Conservation (phyloP, 1,140 invertebrate genomes). For the Drosophila azteca region DNA sequence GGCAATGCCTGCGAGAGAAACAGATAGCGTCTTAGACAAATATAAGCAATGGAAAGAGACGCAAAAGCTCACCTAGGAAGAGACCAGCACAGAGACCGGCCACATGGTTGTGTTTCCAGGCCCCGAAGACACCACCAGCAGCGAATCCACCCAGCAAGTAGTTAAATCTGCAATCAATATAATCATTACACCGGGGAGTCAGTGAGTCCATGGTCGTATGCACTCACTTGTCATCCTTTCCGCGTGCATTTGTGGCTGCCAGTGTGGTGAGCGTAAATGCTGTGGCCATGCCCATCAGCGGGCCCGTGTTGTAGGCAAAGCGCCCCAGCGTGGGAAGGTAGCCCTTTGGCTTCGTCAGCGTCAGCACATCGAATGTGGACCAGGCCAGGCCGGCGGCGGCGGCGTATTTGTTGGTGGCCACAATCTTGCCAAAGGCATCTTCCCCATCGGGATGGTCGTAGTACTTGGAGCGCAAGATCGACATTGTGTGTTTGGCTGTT, state of each 20-base stretch:
- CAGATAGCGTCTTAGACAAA: conserved; percentile 54
- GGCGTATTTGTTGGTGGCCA: conserved; percentile 86
- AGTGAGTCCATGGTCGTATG: neutral
- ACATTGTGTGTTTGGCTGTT: conserved; percentile 56
- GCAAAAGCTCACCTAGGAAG: conserved; percentile 50
- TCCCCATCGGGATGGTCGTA: conserved; percentile 89
- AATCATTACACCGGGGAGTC: neutral
- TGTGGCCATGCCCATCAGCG: conserved; percentile 87
- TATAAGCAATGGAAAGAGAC: conserved; percentile 1
- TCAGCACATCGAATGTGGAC: conserved; percentile 86
- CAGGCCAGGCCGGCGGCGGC: conserved; percentile 83
- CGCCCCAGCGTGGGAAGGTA: conserved; percentile 84
- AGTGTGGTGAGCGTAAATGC: conserved; percentile 87
- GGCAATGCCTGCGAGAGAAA: conserved; percentile 74
- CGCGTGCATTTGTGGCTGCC: conserved; percentile 85
- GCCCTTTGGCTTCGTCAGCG: conserved; percentile 86
- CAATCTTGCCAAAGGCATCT: conserved; percentile 87
- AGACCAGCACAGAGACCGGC: conserved; percentile 67
- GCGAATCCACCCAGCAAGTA: conserved; percentile 86
- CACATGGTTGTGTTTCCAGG: conserved; percentile 83
- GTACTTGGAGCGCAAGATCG: conserved; percentile 84
- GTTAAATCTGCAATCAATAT: conserved; percentile 82
- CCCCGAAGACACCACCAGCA: conserved; percentile 86
- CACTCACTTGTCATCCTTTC: conserved; percentile 86
- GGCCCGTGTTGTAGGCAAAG: conserved; percentile 85